A percentile compares a stretch with the other conserved stretches of the same genome.
These are phyloP conservation scores for Pluvianellus socialis DNA, from an alignment of 2,113 vertebrate genomes.

Conservation along the genomic window DNA sequence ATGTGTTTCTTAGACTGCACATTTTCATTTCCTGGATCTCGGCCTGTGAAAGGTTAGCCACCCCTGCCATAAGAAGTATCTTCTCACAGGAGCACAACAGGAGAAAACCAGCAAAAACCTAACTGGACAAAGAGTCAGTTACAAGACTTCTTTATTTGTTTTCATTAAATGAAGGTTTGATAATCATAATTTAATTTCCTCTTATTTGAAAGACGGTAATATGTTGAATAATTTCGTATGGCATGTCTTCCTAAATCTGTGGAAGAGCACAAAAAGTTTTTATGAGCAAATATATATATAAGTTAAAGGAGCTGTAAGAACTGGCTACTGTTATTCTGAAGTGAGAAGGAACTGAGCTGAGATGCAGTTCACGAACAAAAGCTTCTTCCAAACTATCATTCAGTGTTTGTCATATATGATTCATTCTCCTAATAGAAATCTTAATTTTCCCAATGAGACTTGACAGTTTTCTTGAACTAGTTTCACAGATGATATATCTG, in stretches of 20 bases:
- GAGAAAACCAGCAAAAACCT: no score
- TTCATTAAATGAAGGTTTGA: background rate
- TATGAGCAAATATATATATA: background rate
- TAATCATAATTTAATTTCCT: background rate
- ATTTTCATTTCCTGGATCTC: no score
- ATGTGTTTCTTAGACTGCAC: no score
- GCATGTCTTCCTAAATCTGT: background rate
- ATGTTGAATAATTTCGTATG: background rate
- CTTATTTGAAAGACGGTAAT: background rate
- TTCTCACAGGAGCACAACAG: no score
- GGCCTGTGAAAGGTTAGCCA: no score
- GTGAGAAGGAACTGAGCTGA: background rate
- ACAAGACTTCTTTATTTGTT: no score
- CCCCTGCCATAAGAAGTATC: no score
- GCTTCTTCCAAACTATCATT: background rate
- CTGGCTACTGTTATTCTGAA: background rate
- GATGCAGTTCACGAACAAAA: background rate
- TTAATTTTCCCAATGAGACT: slow-evolving; percentile 37
- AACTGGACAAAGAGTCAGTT: no score
- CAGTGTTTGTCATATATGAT: slow-evolving; percentile 37
- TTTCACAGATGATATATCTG: slow-evolving; percentile 33
- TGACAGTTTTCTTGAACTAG: slow-evolving; percentile 23
- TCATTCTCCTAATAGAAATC: slow-evolving; percentile 29
- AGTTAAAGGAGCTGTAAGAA: background rate
- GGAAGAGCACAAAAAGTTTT: background rate